Evolutionary conservation across 2,113 vertebrate genomes (phyloP).

Genomic region (Bufo bufo): DNA sequence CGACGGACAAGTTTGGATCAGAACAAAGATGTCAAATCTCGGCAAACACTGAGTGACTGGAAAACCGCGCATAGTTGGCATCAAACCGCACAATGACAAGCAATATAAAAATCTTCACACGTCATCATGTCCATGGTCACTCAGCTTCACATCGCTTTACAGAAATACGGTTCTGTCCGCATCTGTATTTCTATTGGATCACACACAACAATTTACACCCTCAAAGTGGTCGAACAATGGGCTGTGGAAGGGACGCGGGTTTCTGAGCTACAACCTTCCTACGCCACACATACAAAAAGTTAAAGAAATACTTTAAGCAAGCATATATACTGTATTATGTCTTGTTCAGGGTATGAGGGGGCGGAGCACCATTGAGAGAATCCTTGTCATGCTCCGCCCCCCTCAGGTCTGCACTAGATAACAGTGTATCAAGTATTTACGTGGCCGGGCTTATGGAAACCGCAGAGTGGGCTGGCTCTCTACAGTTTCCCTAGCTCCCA

Average conservation of each 20-base stretch:
- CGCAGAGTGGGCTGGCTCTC: no score
- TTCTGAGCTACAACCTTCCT: background rate
- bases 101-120: background rate
- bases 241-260: background rate
- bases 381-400: no score
- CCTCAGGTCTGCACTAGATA: no score
- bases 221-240: background rate
- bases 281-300: no score
- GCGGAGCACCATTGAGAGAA: no score
- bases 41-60: background rate
- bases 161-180: background rate
- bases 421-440: background rate
- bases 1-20: background rate
- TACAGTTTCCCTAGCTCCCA: no score
- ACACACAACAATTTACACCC: background rate
- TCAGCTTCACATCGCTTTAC: background rate
- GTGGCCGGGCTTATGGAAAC: no score
- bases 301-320: no score
- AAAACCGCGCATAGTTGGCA: constrained; percentile 7
- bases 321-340: no score
- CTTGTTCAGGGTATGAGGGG: no score
- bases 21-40: background rate
- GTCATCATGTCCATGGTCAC: background rate
- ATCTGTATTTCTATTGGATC: background rate
- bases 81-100: background rate